Percentiles rank a stretch among this genome's conserved stretches.
These are phyloP conservation scores for Ophiothrix spiculata DNA, from an alignment of 35 echinoderm and acorn worm genomes.

Conservation along the genomic window DNA sequence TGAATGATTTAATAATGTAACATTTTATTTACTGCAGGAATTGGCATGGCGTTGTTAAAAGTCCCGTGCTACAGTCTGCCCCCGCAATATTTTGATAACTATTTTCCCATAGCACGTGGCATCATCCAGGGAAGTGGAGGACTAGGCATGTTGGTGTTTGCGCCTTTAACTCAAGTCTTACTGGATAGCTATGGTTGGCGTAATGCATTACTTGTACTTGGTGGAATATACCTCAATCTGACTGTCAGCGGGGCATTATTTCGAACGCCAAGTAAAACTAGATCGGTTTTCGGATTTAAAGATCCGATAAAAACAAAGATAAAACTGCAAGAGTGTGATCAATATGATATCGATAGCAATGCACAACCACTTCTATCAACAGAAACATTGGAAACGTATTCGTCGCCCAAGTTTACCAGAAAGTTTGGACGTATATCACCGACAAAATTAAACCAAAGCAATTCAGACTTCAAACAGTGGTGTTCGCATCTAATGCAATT, in stretches of 20 bases:
- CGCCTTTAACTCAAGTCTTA: constrained; percentile 9
- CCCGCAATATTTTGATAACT: background rate
- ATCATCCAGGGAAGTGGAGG: background rate
- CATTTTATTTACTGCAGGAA: too few species aligned
- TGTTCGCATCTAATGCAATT: too few species aligned
- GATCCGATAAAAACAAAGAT: too few species aligned
- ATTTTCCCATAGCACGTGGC: background rate
- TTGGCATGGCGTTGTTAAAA: background rate
- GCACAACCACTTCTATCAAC: background rate
- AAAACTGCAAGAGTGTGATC: too few species aligned
- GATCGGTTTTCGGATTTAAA: too few species aligned
- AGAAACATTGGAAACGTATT: background rate
- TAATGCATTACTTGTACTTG: background rate
- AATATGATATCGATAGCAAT: too few species aligned
- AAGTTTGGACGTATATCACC: background rate
- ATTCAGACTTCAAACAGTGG: too few species aligned
- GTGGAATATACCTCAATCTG: background rate
- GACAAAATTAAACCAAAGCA: too few species aligned
- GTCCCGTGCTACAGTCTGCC: background rate
- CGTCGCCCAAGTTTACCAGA: background rate
- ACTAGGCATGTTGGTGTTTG: constrained; percentile 11
- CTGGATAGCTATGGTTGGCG: constrained; percentile 25
- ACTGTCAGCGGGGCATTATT: background rate
- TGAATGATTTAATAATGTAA: too few species aligned
- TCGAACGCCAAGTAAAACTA: too few species aligned